Evolutionary conservation across 1,140 invertebrate genomes (phyloP).

Genomic region (Chrysomallon squamiferum): DNA sequence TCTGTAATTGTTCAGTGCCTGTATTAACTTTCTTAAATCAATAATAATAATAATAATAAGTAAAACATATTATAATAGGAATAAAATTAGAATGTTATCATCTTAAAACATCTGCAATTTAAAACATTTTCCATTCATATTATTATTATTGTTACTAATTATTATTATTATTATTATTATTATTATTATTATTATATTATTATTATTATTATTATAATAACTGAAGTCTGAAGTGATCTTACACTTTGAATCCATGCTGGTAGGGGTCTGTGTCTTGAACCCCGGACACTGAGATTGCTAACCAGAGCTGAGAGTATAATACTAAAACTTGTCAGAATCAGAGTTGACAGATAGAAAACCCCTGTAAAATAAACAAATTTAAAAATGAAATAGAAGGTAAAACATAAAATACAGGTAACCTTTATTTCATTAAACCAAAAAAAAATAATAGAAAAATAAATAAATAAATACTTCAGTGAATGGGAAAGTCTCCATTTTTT

Average conservation of each 20-base stretch:
- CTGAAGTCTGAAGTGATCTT: background rate
- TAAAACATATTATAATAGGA: background rate
- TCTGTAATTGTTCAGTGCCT: no score
- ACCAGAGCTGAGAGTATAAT: conserved; percentile 19
- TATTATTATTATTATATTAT: background rate
- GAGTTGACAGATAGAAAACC: conserved; percentile 26
- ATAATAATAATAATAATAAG: no score
- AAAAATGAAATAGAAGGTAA: no score
- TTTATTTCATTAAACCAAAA: no score
- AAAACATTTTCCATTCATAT: background rate
- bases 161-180: no score
- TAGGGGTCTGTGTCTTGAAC: conserved; percentile 14
- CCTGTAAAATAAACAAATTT: no score
- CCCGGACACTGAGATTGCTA: conserved; percentile 13
- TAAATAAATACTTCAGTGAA: no score
- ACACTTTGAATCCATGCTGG: conserved; percentile 28
- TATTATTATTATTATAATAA: background rate
- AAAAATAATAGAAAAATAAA: no score
- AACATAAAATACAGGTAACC: no score
- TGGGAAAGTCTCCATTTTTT: no score
- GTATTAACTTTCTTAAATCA: no score
- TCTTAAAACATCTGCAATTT: background rate
- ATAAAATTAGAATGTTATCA: background rate
- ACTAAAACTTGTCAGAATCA: conserved; percentile 23
- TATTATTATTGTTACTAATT: background rate